Evolutionary conservation across 1,140 invertebrate genomes (phyloP), one percentile per base, ranked within the genome.

Genomic region (Trichoplusia ni): DNA sequence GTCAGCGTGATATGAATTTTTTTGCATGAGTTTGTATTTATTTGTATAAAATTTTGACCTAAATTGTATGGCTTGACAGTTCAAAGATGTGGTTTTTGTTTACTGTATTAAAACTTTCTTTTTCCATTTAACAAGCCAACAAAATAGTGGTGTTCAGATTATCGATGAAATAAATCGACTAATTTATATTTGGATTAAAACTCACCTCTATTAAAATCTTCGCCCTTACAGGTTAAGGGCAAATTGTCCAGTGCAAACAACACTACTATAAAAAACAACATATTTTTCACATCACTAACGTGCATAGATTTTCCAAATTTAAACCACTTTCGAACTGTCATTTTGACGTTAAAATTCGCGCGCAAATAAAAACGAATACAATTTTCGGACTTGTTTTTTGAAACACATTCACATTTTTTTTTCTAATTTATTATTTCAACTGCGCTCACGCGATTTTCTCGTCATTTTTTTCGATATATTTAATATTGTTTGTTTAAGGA

Each of bases 261-360:
- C 6, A 82, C 31, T 78, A 90, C 82, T 67, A 85, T 65, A 64
- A 83, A 47, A 38, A 76, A 75, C 75, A 84, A 74, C 61, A 86
- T 69, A 51, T 61, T 63, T 75, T 69, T 81, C 85, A 88, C 82
- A 77, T 82, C 82, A 86, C 82, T 76, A 67, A 67, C 40, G 40
- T 64, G 67, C 56, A 71, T 33, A 14, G 49, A 61, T 69, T 72
- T 81, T 60, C 73, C 68, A 65, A 77, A 75, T 58, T 74, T 64
- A 69, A 72, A 75, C 47, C 82, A 85, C 78, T 73, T 80, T 64
- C 68, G 66, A 82, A 78, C 64, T 80, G 87, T 87, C 87, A 90
- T 90, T 67, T 80, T 90, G 83, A 84, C 74, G 73, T 78, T 69
- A 47, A 14, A 53, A 47, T 74, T 81, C 69, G 74, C 80, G 78